Conservation (phyloP, 2,113 vertebrate species). For the Gymnarchus niloticus region DNA sequence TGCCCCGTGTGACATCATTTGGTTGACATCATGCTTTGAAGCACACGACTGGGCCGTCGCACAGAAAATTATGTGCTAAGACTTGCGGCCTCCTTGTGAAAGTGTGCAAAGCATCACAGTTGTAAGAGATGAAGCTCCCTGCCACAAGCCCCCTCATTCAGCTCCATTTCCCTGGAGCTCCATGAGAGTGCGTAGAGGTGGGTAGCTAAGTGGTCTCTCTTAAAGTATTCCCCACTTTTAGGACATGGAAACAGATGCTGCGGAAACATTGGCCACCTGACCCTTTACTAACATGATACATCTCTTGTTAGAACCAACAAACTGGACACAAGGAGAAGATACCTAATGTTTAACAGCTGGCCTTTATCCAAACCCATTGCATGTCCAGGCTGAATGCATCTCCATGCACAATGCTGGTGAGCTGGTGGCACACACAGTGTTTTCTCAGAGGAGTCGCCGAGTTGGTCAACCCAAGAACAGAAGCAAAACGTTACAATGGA, state of each 20-base stretch:
- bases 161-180: neutral
- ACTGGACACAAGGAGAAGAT: neutral
- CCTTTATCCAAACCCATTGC: neutral
- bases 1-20: neutral
- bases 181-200: neutral
- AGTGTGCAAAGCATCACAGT: neutral
- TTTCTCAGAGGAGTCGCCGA: neutral
- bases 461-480: neutral
- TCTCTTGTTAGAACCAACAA: neutral
- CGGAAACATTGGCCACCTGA: neutral
- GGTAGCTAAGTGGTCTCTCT: neutral
- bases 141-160: neutral
- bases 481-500: neutral
- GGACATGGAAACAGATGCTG: neutral
- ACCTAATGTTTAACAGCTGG: neutral
- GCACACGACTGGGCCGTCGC: neutral
- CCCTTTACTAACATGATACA: neutral
- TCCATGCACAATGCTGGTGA: neutral
- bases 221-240: neutral
- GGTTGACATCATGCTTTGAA: no score
- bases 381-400: neutral
- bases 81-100: no score
- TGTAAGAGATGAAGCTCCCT: neutral
- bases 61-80: neutral
- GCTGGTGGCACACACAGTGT: no score